These are phyloP conservation scores for Pterophyllum scalare DNA, from an alignment of 2,113 vertebrate species.

Conservation along the genomic window DNA sequence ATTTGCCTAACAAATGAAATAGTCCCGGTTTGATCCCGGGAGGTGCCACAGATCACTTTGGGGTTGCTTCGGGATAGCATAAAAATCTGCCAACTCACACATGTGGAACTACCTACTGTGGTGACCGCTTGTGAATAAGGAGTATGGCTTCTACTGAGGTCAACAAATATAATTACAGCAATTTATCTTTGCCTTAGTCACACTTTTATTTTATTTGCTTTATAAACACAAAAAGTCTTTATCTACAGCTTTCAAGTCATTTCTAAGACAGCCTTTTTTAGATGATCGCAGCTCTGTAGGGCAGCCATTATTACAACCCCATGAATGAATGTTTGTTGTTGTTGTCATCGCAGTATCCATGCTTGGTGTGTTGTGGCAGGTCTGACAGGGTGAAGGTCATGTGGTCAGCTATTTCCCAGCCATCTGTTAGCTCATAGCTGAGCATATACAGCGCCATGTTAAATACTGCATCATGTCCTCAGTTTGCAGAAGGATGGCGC, in stretches of 20 bases:
- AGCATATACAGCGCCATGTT: slow-evolving; percentile 70
- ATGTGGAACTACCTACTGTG: too few relatives aligned
- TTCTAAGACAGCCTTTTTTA: neutral
- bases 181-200: neutral
- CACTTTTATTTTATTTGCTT: neutral
- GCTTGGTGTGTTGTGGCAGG: slow-evolving; percentile 19
- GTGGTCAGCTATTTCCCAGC: slow-evolving; percentile 73
- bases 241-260: neutral
- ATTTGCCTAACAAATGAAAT: too few relatives aligned
- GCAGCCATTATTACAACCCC: neutral
- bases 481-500: slow-evolving; percentile 36
- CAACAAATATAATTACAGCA: neutral
- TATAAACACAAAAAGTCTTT: neutral
- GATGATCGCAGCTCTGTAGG: neutral
- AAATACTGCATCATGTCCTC: slow-evolving; percentile 73
- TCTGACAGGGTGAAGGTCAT: slow-evolving; percentile 47
- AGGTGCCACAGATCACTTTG: too few relatives aligned
- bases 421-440: slow-evolving; percentile 57
- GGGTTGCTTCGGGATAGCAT: too few relatives aligned
- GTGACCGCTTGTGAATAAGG: too few relatives aligned
- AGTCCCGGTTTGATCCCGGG: too few relatives aligned
- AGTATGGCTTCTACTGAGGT: too few relatives aligned
- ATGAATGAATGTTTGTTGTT: slow-evolving; percentile 34
- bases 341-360: slow-evolving; percentile 2
- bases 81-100: too few relatives aligned